Conservation (phyloP, 2,797 vertebrate genomes). For the Characodon lateralis region DNA sequence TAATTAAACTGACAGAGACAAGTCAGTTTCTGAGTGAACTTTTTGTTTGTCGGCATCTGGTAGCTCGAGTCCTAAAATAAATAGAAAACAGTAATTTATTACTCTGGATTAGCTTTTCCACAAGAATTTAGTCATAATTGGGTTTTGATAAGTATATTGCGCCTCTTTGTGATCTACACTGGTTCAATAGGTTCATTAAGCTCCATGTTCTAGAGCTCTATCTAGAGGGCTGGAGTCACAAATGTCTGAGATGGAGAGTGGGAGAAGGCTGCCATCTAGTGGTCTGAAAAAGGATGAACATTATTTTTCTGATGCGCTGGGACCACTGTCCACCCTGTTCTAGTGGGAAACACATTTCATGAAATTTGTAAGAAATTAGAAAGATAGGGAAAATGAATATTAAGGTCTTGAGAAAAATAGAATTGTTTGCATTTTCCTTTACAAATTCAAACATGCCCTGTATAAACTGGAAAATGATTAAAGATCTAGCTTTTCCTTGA, state of each 20-base stretch:
- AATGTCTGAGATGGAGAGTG: background rate
- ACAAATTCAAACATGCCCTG: too few relatives aligned
- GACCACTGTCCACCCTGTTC: constrained; percentile 6
- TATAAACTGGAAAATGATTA: too few relatives aligned
- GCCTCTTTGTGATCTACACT: constrained; percentile 29
- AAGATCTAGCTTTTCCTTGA: background rate
- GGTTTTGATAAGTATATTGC: constrained; percentile 35
- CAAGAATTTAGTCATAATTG: constrained; percentile 32
- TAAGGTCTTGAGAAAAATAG: background rate
- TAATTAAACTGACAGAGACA: background rate
- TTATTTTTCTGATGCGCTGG: background rate
- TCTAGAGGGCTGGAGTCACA: background rate
- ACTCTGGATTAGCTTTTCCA: constrained; percentile 9
- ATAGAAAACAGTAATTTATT: constrained; percentile 26
- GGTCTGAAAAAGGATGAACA: constrained; percentile 23
- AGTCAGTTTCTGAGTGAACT: constrained; percentile 1
- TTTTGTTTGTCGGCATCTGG: background rate
- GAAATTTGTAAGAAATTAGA: background rate
- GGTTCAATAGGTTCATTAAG: constrained; percentile 55
- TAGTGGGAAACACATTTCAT: background rate
- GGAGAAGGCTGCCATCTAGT: constrained; percentile 66
- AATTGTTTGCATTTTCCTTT: background rate
- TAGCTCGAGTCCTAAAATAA: constrained; percentile 28
- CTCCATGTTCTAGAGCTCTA: constrained; percentile 12
- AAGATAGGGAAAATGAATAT: background rate